Conservation (phyloP, 2,113 vertebrate genomes). For the Lamprologus sp. region DNA sequence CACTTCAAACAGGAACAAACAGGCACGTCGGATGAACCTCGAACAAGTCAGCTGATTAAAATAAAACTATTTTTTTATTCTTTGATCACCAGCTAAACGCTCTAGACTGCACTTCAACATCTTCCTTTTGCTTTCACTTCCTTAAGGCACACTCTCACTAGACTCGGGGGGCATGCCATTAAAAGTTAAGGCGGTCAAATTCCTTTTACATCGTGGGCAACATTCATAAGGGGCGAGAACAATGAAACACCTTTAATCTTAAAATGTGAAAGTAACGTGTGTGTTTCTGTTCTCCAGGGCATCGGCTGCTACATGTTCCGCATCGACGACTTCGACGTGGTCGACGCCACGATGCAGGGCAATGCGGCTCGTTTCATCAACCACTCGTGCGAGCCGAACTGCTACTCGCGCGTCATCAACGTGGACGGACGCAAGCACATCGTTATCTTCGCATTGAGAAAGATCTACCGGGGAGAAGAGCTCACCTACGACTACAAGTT, state of each 20-base stretch:
- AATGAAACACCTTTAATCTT: not conserved
- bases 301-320: slow-evolving; percentile 96
- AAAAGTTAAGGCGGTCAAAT: not conserved
- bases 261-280: not conserved
- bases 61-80: not conserved
- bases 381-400: slow-evolving; percentile 92
- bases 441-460: slow-evolving; percentile 85
- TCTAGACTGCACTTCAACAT: not conserved
- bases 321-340: slow-evolving; percentile 89
- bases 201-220: not conserved
- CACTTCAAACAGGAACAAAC: not conserved
- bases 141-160: not conserved
- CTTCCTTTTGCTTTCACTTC: not conserved
- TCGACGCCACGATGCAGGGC: slow-evolving; percentile 89
- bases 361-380: slow-evolving; percentile 91
- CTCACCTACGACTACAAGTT: slow-evolving; percentile 95
- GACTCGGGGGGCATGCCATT: not conserved
- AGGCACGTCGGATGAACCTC: rapidly evolving
- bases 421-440: slow-evolving; percentile 92
- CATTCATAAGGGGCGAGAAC: not conserved
- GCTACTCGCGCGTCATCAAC: slow-evolving; percentile 88
- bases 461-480: slow-evolving; percentile 87
- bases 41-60: not conserved
- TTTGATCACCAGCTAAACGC: not conserved
- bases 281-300: slow-evolving; percentile 61